phyloP scores from a whole-genome alignment of 2,113 vertebrate genomes.

The Polypterus senegalus region DNA sequence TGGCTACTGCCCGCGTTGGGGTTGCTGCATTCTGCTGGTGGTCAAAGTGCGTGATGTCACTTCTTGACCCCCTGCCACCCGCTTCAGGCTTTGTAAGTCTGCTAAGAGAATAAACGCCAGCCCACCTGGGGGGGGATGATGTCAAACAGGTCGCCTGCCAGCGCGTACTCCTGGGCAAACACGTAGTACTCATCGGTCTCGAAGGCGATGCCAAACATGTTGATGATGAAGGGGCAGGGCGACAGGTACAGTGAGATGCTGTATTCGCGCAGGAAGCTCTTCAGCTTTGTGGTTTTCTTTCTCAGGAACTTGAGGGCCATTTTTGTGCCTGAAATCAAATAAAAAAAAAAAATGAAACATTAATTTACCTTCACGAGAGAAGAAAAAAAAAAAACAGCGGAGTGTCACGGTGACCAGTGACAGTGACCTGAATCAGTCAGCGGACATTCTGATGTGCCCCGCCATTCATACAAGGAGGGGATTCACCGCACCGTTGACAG shows the following conservation, averaged over 20 bases:
- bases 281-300: constrained; percentile 70
- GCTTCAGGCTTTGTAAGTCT: not conserved
- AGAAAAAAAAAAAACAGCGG: too few species aligned
- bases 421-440: too few species aligned
- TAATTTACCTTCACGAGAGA: too few species aligned
- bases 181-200: constrained; percentile 66
- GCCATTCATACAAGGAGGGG: too few species aligned
- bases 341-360: not conserved
- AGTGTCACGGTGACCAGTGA: too few species aligned
- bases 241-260: constrained; percentile 66
- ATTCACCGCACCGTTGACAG: too few species aligned
- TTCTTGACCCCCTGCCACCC: too few species aligned
- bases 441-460: too few species aligned
- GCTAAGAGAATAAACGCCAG: not conserved
- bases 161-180: constrained; percentile 66
- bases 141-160: constrained; percentile 66
- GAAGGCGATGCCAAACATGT: constrained; percentile 66
- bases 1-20: not conserved
- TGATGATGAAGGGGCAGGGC: constrained; percentile 65
- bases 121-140: constrained; percentile 72
- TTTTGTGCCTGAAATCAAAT: constrained; percentile 45
- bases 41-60: too few species aligned
- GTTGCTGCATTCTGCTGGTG: too few species aligned
- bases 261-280: constrained; percentile 65
- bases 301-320: constrained; percentile 70